These are phyloP conservation scores for Mus pahari DNA, from an alignment of 2,113 vertebrate species.

Conservation along the genomic window DNA sequence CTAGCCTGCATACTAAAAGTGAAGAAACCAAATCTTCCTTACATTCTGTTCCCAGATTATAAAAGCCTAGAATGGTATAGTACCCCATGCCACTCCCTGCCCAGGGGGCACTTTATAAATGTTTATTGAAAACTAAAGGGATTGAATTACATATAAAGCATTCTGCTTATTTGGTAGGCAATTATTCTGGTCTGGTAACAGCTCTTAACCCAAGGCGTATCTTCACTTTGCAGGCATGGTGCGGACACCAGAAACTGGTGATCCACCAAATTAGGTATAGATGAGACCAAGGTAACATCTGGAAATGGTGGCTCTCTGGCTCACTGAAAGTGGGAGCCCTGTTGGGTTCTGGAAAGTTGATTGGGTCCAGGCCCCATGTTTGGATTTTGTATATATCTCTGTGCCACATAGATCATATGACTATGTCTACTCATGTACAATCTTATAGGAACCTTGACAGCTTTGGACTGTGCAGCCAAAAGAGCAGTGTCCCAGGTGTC, in stretches of 20 bases:
- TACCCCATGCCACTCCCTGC: background rate
- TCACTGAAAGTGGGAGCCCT: constrained; percentile 63
- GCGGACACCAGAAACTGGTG: constrained; percentile 53
- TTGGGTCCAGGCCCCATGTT: constrained; percentile 49
- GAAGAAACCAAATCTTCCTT: constrained; percentile 56
- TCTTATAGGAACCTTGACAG: background rate
- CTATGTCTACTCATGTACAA: constrained; percentile 18
- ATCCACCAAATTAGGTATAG: constrained; percentile 68
- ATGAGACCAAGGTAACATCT: constrained; percentile 37
- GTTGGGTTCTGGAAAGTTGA: constrained; percentile 52
- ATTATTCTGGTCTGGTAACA: constrained; percentile 55
- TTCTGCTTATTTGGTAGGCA: constrained; percentile 70
- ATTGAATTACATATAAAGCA: constrained; percentile 65
- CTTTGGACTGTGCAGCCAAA: background rate
- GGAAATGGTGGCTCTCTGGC: constrained; percentile 34
- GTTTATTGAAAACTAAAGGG: constrained; percentile 60
- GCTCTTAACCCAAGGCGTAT: constrained; percentile 49
- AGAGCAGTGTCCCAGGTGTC: background rate
- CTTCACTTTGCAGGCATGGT: constrained; percentile 54
- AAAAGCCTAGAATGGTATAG: constrained; percentile 54
- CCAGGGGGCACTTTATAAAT: constrained; percentile 57
- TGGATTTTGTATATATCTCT: background rate
- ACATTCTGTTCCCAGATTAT: constrained; percentile 15
- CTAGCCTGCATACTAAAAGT: constrained; percentile 28
- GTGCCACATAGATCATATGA: background rate